Evolutionary conservation across 30 jellyfish, hydroid and myxozoan species (phyloP), one percentile per base, ranked within the genome.

Genomic region (Catostylus mosaicus): DNA sequence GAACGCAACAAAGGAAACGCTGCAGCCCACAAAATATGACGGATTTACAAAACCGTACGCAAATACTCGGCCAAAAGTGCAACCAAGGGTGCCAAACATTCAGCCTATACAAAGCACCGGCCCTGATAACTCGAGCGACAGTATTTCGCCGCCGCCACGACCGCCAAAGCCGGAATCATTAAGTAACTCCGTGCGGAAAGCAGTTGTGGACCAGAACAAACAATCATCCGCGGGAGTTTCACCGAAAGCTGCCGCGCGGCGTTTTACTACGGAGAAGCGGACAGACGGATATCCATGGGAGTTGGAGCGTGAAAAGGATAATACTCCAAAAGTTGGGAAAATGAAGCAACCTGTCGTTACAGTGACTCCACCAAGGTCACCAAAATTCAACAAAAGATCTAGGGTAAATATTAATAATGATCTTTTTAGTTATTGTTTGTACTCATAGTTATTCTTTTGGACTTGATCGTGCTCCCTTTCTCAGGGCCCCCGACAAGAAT

Each of bases 121-220:
- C 0, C 45, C 8, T 4, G 43, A 45, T 22, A 43, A 34, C 8
- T 26, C 82, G 1, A 22, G 30, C 50, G 93, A 83, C 7, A 23
- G 14, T 45, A 26, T 57, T 9, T 26, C 62, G 3, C 93, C 93
- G 9, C 93, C 93, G 45, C 93, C 93, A 54, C 23, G 86, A 20
- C 93, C 93, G 26, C 93, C 93, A 10, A 83, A 83, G 36, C 93
- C 93, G 30, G 90, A 79, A 1, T 52, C 86, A 20, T 22, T 56
- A 33, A 46, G 61, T 14, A 69, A 22, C 9, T 46, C 86, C 29
- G 16, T 56, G 26, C 51, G 73, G 36, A 47, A 47, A 19, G 11
- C 75, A 34, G 32, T 74, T 19, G 11, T 46, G 48, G 74, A 62
- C 11, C 75, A 37, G 20, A 66, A 24, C 43, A 22, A 20, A 34